phyloP scores from a whole-genome alignment of 2,113 vertebrate species.

The Spizaetus ornatus region DNA sequence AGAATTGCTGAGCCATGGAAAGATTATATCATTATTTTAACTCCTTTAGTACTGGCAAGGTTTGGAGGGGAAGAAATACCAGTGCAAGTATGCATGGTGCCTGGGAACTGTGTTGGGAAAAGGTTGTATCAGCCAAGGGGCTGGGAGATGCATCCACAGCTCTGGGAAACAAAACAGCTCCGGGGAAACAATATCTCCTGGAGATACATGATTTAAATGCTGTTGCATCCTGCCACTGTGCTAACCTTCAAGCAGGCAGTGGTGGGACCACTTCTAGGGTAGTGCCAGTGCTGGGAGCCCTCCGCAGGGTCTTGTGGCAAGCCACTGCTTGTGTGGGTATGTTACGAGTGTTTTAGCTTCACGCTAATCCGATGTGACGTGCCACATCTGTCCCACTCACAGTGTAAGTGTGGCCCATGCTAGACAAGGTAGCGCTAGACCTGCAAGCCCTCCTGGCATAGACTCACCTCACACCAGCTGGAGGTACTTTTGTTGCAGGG shows the following conservation, averaged over 20 bases:
- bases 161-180: neutral
- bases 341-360: neutral
- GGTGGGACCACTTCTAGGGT: too few relatives aligned
- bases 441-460: neutral
- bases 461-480: neutral
- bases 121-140: neutral
- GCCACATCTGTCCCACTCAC: neutral
- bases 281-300: neutral
- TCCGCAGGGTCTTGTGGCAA: neutral
- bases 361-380: neutral
- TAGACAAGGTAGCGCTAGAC: neutral
- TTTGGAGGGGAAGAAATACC: neutral
- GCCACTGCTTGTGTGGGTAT: neutral
- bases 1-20: neutral
- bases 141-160: neutral
- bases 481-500: neutral
- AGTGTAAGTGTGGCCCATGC: neutral
- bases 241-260: neutral
- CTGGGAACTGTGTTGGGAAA: neutral
- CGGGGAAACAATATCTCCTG: neutral
- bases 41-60: neutral
- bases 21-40: neutral
- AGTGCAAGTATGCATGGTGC: accelerated
- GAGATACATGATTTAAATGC: accelerated
- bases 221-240: neutral